Evolutionary conservation across 1,140 invertebrate species (phyloP), one percentile per base, ranked within the genome.

Genomic region (Tetramorium simillimum): DNA sequence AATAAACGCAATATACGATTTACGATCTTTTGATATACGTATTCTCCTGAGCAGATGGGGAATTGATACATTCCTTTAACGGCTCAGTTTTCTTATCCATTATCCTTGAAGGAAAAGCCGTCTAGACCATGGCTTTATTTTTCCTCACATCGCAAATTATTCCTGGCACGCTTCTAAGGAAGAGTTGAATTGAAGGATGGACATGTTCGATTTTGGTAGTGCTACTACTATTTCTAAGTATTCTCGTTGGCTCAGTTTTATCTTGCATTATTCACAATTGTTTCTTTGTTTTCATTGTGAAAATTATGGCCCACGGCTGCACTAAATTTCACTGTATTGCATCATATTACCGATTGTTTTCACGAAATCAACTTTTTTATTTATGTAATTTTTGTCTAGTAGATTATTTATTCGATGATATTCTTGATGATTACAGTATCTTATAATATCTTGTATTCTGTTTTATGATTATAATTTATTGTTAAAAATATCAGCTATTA

Each of bases 21-120:
- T 62, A 63, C 43, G 69, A 87, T 51, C 12, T 46, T 40, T 28
- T 21, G 37, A 62, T 75, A 9, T 56, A 51, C 2, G 33, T n/a
- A 7, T 51, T 65, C 56, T 73, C 63, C 33, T 78, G 90, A 90
- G 88, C 77, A 63, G 88, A 88, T 72, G 81, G 89, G 86, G 91
- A 93, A 92, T 92, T 92, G 92, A 92, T 93, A 91, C 82, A 84
- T 90, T 86, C 40, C 53, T 81, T 87, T 65, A 85, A 70, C 33
- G 65, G 75, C 28, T 65, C 33, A 58, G 28, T 28, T 70, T 88
- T 60, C 72, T 88, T 69, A 80, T 89, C 53, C 69, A 81, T 88
- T 88, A 78, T 78, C 40, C 43, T 72, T 73, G 63, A 62, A 46
- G 40, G 49, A 56, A 51, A 69, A 85, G n/a, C 51, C 49, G 9